Percentiles rank a stretch among this genome's conserved stretches.
These are phyloP conservation scores for Gouania willdenowi DNA, from an alignment of 2,797 vertebrate genomes.

Conservation along the genomic window DNA sequence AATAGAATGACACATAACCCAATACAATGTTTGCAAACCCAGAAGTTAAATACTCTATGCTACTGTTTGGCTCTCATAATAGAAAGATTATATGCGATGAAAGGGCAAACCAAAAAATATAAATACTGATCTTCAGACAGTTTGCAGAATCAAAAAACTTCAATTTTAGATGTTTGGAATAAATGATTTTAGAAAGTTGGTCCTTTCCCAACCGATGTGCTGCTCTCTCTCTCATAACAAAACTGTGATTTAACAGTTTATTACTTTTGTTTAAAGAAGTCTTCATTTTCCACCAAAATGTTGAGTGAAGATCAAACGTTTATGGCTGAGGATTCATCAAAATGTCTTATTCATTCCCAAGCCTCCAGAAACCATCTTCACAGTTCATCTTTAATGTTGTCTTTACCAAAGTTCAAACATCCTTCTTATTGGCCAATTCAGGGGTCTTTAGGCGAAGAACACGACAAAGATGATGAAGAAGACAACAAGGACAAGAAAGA, in stretches of 20 bases:
- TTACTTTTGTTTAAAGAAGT: conserved; percentile 31
- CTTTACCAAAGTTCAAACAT: conserved; percentile 1
- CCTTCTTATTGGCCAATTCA: neutral
- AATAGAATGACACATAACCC: conserved; percentile 19
- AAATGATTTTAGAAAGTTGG: conserved; percentile 60
- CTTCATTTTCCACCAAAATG: conserved; percentile 35
- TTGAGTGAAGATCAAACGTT: conserved; percentile 28
- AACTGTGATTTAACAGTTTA: conserved; percentile 42
- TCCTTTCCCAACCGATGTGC: conserved; percentile 38
- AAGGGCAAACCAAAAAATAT: conserved; percentile 11
- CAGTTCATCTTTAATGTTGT: conserved; percentile 40
- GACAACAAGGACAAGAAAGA: conserved; percentile 91
- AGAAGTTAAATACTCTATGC: conserved; percentile 23
- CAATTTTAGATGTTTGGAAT: conserved; percentile 66
- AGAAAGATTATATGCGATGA: conserved; percentile 17
- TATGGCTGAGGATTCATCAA: conserved; percentile 24
- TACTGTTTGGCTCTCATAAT: conserved; percentile 44
- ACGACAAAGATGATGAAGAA: conserved; percentile 98
- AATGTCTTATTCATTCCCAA: conserved; percentile 31
- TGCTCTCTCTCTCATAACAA: conserved; percentile 40
- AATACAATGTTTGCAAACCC: conserved; percentile 29
- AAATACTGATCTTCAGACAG: conserved; percentile 59
- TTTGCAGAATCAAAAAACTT: conserved; percentile 85
- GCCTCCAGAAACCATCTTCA: conserved; percentile 18
- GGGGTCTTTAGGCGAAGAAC: conserved; percentile 84